Evolutionary conservation across 2,888 invertebrate species (phyloP), one percentile per base, ranked within the genome.

Genomic region (Diplolepis rosae): DNA sequence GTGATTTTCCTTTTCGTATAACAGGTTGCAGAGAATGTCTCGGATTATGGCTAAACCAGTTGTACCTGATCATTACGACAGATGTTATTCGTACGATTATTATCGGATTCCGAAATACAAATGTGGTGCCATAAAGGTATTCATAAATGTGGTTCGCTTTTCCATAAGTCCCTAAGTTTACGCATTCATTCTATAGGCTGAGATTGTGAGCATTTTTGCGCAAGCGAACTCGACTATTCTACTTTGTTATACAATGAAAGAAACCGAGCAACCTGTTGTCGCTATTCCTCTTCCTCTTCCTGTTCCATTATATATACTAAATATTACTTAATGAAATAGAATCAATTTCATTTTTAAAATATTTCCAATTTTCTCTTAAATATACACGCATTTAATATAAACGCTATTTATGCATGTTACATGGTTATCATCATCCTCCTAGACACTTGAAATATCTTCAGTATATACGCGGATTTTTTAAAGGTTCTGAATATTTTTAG

Each of bases 31-130:
- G 56, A 22, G 35, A 61, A 24, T 35, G 13, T 35, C 35, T 13
- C n/a, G 13, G 24, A 22, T 61, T 56, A 56, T 61, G 56, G 56
- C 35, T 39, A 61, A 61, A 39, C 56, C 56, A 61, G 56, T 61
- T 61, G 56, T 61, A 61, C 56, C 56, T 61, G 56, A 61, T 61
- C 56, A 39, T 61, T 61, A 61, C 56, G 56, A 61, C 56, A 61
- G 35, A 61, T 39, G 56, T 61, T 61, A 35, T 61, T 61, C 56
- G 56, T 61, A 61, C 56, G 32, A 61, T 61, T 61, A 61, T 61
- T 61, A 61, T 61, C 56, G 35, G 56, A 56, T 56, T 56, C 56
- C 56, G 56, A 35, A 56, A 56, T 35, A 56, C 24, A 61, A 39
- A 39, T 24, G 56, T 56, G 22, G 35, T 61, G 22, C 39, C 56